A percentile compares a stretch with the other conserved stretches of the same genome.
phyloP scores from a whole-genome alignment of 2,797 vertebrate genomes.

The Onychomys arenicola region DNA sequence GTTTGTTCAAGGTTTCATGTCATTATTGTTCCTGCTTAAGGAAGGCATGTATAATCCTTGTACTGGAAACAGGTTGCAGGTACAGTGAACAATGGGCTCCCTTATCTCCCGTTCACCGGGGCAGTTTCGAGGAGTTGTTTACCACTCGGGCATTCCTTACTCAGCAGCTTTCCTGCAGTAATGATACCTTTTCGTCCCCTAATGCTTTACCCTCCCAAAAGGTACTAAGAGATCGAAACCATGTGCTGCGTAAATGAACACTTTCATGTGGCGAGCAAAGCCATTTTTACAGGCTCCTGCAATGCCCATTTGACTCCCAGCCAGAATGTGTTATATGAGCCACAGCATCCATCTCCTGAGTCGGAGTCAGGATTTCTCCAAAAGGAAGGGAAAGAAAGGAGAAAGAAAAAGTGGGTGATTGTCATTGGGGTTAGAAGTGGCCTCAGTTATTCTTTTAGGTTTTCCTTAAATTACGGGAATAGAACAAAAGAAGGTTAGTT shows the following conservation, averaged over 20 bases:
- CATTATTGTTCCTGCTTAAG: slow-evolving; percentile 41
- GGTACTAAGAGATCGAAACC: slow-evolving; percentile 67
- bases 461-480: slow-evolving; percentile 68
- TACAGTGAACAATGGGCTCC: slow-evolving; percentile 59
- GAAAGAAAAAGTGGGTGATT: slow-evolving; percentile 54
- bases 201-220: slow-evolving; percentile 63
- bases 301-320: slow-evolving; percentile 65
- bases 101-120: slow-evolving; percentile 60
- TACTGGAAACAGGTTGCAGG: slow-evolving; percentile 61
- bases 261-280: slow-evolving; percentile 66
- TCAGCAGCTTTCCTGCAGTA: slow-evolving; percentile 64
- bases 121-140: slow-evolving; percentile 45
- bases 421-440: slow-evolving; percentile 80
- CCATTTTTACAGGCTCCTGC: slow-evolving; percentile 46
- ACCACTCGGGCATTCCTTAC: slow-evolving; percentile 49
- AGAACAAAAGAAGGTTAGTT: slow-evolving; percentile 19
- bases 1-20: slow-evolving; percentile 32
- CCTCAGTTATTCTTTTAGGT: slow-evolving; percentile 77
- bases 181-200: slow-evolving; percentile 62
- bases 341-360: slow-evolving; percentile 52
- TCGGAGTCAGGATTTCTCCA: slow-evolving; percentile 30
- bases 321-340: slow-evolving; percentile 62
- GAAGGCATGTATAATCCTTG: background rate
- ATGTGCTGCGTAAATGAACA: slow-evolving; percentile 57
- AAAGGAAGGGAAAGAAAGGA: rapidly evolving